Percentiles rank a stretch among this genome's conserved stretches.
Conservation (phyloP, 2,113 vertebrate genomes). For the Meles meles region DNA sequence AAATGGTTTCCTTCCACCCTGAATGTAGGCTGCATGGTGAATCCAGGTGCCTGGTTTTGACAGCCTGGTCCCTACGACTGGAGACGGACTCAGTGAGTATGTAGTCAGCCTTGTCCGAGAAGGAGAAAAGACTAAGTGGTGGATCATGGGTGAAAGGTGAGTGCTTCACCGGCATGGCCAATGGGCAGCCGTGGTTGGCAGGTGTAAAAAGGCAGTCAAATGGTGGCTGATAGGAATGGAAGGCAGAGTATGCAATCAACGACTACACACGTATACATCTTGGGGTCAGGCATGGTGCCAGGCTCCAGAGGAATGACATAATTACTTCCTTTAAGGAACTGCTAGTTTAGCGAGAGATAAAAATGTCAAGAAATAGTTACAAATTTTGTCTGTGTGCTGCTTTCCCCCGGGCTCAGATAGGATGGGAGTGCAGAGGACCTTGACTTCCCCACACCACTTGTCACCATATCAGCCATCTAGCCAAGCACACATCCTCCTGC, state of each 20-base stretch:
- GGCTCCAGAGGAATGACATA: background rate
- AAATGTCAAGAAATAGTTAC: constrained; percentile 31
- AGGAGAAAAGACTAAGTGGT: background rate
- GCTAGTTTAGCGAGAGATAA: background rate
- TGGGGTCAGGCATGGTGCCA: background rate
- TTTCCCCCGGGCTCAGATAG: background rate
- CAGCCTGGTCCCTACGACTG: background rate
- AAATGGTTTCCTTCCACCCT: background rate
- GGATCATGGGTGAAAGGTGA: background rate
- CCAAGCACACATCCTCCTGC: background rate
- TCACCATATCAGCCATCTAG: no score
- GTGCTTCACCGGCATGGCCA: background rate
- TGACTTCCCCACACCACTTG: background rate
- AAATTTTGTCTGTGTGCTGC: background rate
- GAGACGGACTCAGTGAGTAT: background rate
- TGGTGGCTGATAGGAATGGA: background rate
- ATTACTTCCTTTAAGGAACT: background rate
- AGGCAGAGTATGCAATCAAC: background rate
- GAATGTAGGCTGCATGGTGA: background rate
- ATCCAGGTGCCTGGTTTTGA: background rate
- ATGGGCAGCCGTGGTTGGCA: background rate
- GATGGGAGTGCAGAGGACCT: background rate
- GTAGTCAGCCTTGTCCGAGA: background rate
- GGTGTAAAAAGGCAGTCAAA: background rate
- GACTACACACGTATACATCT: background rate